A percentile compares a stretch with the other conserved stretches of the same genome.
Conservation (phyloP, 2,113 vertebrate genomes). For the Megaptera novaeangliae region DNA sequence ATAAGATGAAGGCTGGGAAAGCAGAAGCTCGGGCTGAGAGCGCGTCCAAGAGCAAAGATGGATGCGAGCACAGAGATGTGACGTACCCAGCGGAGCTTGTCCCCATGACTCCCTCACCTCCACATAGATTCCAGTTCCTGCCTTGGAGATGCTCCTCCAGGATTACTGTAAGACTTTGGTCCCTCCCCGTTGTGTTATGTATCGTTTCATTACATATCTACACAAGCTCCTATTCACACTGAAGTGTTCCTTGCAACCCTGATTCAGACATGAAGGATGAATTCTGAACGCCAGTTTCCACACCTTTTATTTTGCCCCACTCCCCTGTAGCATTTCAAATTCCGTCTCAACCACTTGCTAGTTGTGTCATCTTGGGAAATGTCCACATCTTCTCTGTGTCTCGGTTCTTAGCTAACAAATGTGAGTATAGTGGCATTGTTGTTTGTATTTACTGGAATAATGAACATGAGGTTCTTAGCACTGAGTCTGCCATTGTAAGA, state of each 20-base stretch:
- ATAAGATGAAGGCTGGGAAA: neutral
- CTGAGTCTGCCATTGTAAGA: neutral
- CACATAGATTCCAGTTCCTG: neutral
- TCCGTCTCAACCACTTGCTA: neutral
- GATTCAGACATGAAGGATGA: neutral
- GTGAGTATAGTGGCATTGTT: no score
- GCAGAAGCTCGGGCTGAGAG: neutral
- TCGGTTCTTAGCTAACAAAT: neutral
- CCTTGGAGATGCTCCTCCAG: neutral
- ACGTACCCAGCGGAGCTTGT: neutral
- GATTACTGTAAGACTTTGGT: neutral
- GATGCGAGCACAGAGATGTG: neutral
- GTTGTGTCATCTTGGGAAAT: neutral
- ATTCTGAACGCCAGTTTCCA: neutral
- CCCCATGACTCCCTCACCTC: no score
- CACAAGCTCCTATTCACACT: neutral
- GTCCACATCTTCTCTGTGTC: accelerated
- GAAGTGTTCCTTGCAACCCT: neutral
- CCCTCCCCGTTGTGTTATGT: neutral
- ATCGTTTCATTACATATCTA: neutral
- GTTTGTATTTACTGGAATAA: neutral
- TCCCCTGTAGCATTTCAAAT: neutral
- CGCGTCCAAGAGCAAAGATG: neutral
- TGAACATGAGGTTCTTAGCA: neutral
- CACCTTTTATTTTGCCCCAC: neutral